Base-by-base conservation (phyloP, 1,140 invertebrate species). In the Tribolium castaneum region DNA sequence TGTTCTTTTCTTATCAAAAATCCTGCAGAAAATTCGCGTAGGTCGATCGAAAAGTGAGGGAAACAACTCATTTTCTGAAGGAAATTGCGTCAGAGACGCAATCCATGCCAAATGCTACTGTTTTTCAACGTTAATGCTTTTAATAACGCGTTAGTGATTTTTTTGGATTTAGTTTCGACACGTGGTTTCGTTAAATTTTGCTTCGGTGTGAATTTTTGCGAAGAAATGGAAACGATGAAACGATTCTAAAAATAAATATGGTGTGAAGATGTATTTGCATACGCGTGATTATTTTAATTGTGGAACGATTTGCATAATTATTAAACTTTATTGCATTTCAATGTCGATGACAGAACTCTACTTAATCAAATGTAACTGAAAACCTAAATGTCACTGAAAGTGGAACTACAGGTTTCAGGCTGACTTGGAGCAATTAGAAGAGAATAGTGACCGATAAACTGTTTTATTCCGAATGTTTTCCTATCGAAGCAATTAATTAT, bases 361-460 rank as follows among this genome's bases (percentile, higher is more conserved):
- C 9, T 22, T 12, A 59, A 59, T 59, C 54, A 59, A 59, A 59
- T 22, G 19, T 59, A 59, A 22, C 22, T 25, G 13, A 22, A 30
- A 25, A 19, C 10, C 54, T 59, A 59, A 59, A 59, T 59, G 54
- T 59, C 54, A 59, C 54, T 2, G 54, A 59, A 59, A 59, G 54
- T 59, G 54, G 54, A 25, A 59, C 54, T 59, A 59, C 54, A 5
- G 22, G 54, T 22, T 45, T 45, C 39, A 45, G 7, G 25, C 6
- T 30, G 25, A 45, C 39, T 45, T 10, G 39, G 2, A 45, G 39
- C 39, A 10, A 45, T 45, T 45, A 45, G 39, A 45, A 45, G n/a
- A 45, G 7, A 45, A 45, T 45, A 45, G 39, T 45, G 39, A 45
- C 39, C 39, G 39, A 45, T 45, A 45, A 45, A 45, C 9, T 9